Percentiles rank a stretch among this genome's conserved stretches.
These are phyloP conservation scores for Acrocephalus scirpaceus DNA, from an alignment of 2,797 vertebrate species.

Conservation along the genomic window DNA sequence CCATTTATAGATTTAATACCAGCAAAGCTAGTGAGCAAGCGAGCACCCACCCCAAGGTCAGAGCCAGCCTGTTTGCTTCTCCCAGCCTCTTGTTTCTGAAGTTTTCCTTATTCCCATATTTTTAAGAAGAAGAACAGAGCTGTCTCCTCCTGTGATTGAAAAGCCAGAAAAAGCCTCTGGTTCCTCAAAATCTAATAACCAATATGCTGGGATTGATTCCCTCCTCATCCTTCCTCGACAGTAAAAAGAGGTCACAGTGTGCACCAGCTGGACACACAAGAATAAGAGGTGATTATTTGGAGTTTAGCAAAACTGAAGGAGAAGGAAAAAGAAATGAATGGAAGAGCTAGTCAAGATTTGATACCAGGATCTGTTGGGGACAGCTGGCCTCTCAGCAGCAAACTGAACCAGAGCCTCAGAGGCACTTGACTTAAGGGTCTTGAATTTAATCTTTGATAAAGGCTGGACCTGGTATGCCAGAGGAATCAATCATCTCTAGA, in stretches of 20 bases:
- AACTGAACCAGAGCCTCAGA: not conserved
- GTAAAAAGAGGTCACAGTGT: not conserved
- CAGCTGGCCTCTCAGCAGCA: not conserved
- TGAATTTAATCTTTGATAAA: not conserved
- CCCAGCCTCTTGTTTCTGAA: not conserved
- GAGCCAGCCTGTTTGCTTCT: not conserved
- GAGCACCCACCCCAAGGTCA: not conserved
- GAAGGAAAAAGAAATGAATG: not conserved
- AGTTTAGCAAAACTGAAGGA: not conserved
- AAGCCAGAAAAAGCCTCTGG: not conserved
- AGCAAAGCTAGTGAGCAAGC: fast-evolving
- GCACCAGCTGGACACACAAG: not conserved
- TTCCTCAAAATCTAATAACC: not conserved
- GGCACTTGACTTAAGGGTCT: not conserved
- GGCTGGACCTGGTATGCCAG: not conserved
- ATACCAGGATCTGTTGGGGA: not conserved
- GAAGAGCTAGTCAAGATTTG: not conserved
- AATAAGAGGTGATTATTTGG: not conserved
- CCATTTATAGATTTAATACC: not conserved
- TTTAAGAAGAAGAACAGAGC: not conserved
- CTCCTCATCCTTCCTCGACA: not conserved
- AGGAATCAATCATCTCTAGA: not conserved
- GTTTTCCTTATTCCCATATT: not conserved
- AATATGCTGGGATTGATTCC: not conserved
- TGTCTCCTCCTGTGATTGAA: not conserved